Conservation (phyloP, 2,888 invertebrate species). For the Caenorhabditis sp. region DNA sequence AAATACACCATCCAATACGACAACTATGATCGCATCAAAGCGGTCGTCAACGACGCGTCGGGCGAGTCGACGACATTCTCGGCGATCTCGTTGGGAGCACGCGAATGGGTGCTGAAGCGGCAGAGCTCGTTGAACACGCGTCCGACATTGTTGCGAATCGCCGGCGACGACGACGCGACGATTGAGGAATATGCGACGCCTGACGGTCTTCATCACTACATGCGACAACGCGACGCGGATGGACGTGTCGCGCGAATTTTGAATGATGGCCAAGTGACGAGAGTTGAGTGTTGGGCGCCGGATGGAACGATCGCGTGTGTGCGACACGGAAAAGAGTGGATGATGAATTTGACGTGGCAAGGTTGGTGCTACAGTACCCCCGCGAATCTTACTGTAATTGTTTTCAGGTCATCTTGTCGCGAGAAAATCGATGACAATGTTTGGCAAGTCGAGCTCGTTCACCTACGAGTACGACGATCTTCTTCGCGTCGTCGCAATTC, state of each 20-base stretch:
- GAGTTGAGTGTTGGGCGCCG: conserved; percentile 22
- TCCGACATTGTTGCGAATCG: conserved; percentile 25
- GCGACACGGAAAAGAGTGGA: not conserved
- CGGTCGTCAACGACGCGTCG: conserved; percentile 25
- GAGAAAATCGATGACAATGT: conserved; percentile 9
- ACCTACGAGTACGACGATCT: conserved; percentile 52
- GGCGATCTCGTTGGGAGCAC: conserved; percentile 29
- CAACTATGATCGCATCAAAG: conserved; percentile 36
- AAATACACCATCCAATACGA: conserved; percentile 34
- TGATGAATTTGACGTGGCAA: conserved; percentile 17
- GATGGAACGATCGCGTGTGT: conserved; percentile 12
- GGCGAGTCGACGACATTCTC: conserved; percentile 39
- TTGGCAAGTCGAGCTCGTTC: conserved; percentile 30
- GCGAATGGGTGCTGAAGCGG: conserved; percentile 36
- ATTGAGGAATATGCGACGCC: conserved; percentile 34
- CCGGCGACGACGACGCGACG: not conserved
- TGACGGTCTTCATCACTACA: conserved; percentile 39
- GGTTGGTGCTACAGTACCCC: no score
- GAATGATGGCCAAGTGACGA: conserved; percentile 24
- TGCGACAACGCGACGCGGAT: conserved; percentile 16
- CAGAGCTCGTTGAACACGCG: conserved; percentile 21
- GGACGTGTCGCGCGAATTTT: conserved; percentile 16
- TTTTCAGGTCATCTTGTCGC: conserved; percentile 21
- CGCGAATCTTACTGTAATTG: not conserved
- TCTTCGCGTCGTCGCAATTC: conserved; percentile 33